A percentile compares a stretch with the other conserved stretches of the same genome.
Evolutionary conservation across 2,797 vertebrate species (phyloP).

Genomic region (Bovichtus diacanthus): DNA sequence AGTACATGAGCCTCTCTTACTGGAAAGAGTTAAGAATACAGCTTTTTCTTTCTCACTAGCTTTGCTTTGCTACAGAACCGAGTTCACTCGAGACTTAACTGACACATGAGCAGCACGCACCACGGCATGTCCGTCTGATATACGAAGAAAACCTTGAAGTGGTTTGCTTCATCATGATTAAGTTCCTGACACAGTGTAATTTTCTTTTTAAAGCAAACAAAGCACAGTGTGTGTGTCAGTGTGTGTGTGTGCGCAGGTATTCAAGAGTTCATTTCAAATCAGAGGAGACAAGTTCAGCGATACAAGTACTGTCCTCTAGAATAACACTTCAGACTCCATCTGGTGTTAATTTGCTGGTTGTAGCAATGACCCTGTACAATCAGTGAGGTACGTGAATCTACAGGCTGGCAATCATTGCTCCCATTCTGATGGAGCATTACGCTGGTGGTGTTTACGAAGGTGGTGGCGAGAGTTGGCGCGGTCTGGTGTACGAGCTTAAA

Average conservation of each 20-base stretch:
- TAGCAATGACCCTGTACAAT: neutral
- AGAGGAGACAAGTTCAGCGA: neutral
- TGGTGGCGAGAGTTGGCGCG: neutral
- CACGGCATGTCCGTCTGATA: neutral
- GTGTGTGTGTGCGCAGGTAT: neutral
- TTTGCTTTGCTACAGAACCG: neutral
- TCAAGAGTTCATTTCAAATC: neutral
- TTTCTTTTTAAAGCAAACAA: slow-evolving; percentile 13
- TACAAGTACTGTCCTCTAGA: neutral
- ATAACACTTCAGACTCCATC: neutral
- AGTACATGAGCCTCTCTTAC: no score
- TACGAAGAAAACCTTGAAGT: neutral
- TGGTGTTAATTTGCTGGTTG: neutral
- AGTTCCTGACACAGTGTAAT: slow-evolving; percentile 5
- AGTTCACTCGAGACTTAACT: neutral
- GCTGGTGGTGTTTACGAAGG: neutral
- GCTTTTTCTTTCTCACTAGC: no score
- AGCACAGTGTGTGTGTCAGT: neutral
- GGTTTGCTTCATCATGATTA: neutral
- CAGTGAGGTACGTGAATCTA: neutral
- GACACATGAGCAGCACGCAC: neutral
- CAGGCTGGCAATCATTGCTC: neutral
- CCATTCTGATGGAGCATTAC: neutral
- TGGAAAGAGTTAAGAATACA: neutral
- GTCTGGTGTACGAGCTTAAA: no score